phyloP scores from a whole-genome alignment of 1,140 invertebrate species.

The Littorina saxatilis region DNA sequence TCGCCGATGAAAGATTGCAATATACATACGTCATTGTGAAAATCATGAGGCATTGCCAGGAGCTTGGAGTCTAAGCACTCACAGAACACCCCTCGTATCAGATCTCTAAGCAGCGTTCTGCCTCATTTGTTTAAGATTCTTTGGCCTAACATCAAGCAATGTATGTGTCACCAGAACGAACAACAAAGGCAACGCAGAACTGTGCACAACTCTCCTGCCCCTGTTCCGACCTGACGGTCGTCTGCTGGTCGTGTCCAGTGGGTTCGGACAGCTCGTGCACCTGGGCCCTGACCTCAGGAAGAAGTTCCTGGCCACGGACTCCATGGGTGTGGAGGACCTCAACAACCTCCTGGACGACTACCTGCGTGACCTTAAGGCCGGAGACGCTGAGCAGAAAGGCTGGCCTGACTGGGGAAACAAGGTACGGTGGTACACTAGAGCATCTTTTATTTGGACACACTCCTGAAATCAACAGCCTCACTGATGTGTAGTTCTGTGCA shows the following conservation, averaged over 20 bases:
- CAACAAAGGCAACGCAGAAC: conserved; percentile 48
- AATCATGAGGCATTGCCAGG: too few relatives aligned
- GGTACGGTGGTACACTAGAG: too few relatives aligned
- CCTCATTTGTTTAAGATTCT: too few relatives aligned
- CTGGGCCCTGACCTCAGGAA: conserved; percentile 26
- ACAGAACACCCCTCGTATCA: too few relatives aligned
- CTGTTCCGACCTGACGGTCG: conserved; percentile 44
- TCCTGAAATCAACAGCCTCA: too few relatives aligned
- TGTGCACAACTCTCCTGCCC: conserved; percentile 39
- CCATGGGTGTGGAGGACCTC: conserved; percentile 31
- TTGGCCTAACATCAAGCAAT: not conserved
- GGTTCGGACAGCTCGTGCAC: conserved; percentile 34
- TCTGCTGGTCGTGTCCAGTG: conserved; percentile 44
- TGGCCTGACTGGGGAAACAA: conserved; percentile 44
- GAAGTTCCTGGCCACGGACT: conserved; percentile 17
- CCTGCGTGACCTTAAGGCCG: conserved; percentile 38
- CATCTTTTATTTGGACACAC: too few relatives aligned
- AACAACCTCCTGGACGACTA: conserved; percentile 39
- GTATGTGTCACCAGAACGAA: conserved; percentile 23
- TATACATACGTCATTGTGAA: too few relatives aligned
- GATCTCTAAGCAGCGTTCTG: too few relatives aligned
- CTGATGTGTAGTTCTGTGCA: not conserved
- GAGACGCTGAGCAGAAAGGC: conserved; percentile 36
- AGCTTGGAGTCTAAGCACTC: too few relatives aligned
- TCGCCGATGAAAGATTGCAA: too few relatives aligned